Evolutionary conservation across 2,797 vertebrate genomes (phyloP), one percentile per base, ranked within the genome.

Genomic region (Siniperca scherzeri): DNA sequence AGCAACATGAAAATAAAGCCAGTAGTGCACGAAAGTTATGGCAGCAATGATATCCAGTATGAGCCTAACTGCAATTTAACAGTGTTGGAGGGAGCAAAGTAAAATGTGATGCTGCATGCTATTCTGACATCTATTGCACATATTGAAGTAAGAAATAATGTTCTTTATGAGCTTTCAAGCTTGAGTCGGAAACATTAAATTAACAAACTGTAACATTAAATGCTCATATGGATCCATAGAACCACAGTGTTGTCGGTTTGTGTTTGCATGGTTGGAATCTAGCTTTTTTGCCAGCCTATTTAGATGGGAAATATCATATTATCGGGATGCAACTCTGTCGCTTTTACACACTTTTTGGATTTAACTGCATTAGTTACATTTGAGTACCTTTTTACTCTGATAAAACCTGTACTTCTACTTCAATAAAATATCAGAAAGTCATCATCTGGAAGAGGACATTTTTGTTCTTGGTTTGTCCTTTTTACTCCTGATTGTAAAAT

Each of bases 1-100:
- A 38, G 56, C 13, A 71, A 62, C 40, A 53, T 67, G 36, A 70
- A 65, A 66, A 83, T 19, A 68, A 74, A 78, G 65, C 46, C 70
- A 74, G 80, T 22, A 22, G n/a, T 59, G 33, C 38, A 66, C 7
- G 5, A 44, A 50, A 50, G n/a, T 82, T 50, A 84, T 22, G 52
- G 46, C 67, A 71, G 72, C 52, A 60, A 13, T 69, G 64, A 27
- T 48, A 3, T 40, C 33, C 69, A 69, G 55, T 17, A n/a, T n/a
- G 53, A 69, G 16, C 21, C 27, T 57, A 81, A 76, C 27, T 72
- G 42, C 38, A 65, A 27, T 57, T 59, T 57, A 59, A 60, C 30
- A 22, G 50, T n/a, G 38, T 13, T 22, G 44, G 12, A 56, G 64
- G 44, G 11, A 67, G 62, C 19, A 56, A 71, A 50, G 72, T 50